A percentile compares a stretch with the other conserved stretches of the same genome.
phyloP scores from a whole-genome alignment of 2,797 vertebrate species.

The Intellagama lesueurii region DNA sequence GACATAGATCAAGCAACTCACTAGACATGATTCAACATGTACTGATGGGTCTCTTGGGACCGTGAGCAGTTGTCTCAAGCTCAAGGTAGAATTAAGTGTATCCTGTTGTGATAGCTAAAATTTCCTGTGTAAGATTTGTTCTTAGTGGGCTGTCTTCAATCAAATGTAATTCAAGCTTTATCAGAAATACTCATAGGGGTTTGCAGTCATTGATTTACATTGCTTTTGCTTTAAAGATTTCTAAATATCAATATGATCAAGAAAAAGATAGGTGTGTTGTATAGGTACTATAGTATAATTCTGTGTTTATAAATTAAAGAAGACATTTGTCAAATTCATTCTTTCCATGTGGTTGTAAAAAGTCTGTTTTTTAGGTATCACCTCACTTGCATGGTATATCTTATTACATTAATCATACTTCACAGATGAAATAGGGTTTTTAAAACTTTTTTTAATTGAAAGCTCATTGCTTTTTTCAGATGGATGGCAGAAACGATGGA shows the following conservation, averaged over 20 bases:
- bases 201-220: neutral
- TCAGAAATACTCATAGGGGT: constrained; percentile 18
- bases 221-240: neutral
- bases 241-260: neutral
- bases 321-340: neutral
- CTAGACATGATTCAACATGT: constrained; percentile 36
- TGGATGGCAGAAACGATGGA: constrained; percentile 82
- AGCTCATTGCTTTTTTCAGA: constrained; percentile 40
- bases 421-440: neutral
- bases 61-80: constrained; percentile 31
- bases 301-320: neutral
- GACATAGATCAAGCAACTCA: constrained; percentile 44
- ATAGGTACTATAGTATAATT: neutral
- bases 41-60: constrained; percentile 28
- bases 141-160: constrained; percentile 1
- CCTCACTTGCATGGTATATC: too few relatives aligned
- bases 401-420: neutral
- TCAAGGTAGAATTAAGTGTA: constrained; percentile 38
- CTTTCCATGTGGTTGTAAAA: constrained; percentile 11
- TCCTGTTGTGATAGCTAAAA: constrained; percentile 33
- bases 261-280: neutral
- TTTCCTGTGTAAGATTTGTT: constrained; percentile 38
- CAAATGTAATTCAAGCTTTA: constrained; percentile 25
- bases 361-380: neutral
- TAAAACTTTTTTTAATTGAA: constrained; percentile 10